Base-by-base conservation (phyloP, 2,113 vertebrate species). In the Gobio gobio region DNA sequence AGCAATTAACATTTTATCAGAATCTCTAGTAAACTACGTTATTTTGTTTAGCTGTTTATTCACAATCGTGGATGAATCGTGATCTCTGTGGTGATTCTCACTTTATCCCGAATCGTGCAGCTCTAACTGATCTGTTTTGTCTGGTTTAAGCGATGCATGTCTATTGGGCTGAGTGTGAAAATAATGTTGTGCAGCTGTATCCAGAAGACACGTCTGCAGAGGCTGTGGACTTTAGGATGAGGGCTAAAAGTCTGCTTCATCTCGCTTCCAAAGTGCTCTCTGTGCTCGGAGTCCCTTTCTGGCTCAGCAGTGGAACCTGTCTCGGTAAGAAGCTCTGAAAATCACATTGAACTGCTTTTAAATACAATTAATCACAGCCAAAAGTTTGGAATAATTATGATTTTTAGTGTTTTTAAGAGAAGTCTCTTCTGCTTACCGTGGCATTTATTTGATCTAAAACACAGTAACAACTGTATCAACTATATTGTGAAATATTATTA, bases 231-330 rank as follows among this genome's bases (percentile, higher is more conserved):
- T 99, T 99, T 84, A 94, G 94, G 54, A 96, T 94, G 91, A 97
- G 95, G 86, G 97, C 96, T 18, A 98, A 97, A 86, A 91, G 94
- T 0, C 89, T 99, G 85, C 94, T 99, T 66, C 96, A 95, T 22
- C 83, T 97, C 10, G 95, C 97, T 22, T 93, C 96, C 45, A 87
- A 86, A 83, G 97, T 94, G 0, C 91, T 99, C 3, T 90, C 91
- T 24, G 88, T 47, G 2, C 91, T 99, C 14, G 87, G 94, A 61
- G 83, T 99, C 10, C 96, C 89, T 0, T 99, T 99, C 93, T 99
- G 98, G 98, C 92, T 99, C 78, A 99, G 98, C 94, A 99, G 98
- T 70, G 98, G 98, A 61, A 99, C 98, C 0, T 99, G 97, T 84
- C 93, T 99, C 3, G 98, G 98, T 99, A 94, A 93, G 92, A 70